Evolutionary conservation across 2,797 vertebrate genomes (phyloP).

Genomic region (Podarcis siculus): DNA sequence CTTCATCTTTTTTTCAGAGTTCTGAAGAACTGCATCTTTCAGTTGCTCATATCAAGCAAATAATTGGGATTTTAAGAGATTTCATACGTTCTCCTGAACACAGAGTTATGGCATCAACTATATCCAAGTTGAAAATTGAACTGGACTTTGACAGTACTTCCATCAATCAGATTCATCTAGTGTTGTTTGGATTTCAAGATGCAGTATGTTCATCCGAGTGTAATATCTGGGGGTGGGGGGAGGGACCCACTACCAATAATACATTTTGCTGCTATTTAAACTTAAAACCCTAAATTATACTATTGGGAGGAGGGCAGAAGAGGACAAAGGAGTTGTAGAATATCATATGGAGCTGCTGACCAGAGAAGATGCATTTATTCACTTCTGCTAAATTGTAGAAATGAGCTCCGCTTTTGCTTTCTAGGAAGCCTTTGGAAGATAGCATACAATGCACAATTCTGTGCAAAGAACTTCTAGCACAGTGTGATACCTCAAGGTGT

Average conservation of each 20-base stretch:
- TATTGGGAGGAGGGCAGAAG: neutral
- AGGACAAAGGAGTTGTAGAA: neutral
- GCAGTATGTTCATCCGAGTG: conserved; percentile 81
- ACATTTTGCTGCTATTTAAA: neutral
- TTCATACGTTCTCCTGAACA: conserved; percentile 93
- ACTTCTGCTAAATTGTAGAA: neutral
- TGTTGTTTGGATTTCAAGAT: conserved; percentile 95
- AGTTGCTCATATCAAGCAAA: conserved; percentile 91
- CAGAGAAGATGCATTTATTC: neutral
- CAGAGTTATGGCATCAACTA: conserved; percentile 92
- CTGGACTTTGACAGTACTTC: conserved; percentile 93
- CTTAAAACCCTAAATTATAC: neutral
- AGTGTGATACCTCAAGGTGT: neutral
- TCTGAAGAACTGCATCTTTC: conserved; percentile 91
- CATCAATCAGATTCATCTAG: conserved; percentile 94
- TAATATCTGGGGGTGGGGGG: neutral
- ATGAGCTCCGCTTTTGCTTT: neutral
- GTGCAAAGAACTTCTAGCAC: neutral
- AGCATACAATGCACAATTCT: neutral
- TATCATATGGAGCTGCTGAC: neutral
- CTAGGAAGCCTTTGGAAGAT: neutral
- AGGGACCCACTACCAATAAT: neutral
- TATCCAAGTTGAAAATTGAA: conserved; percentile 93
- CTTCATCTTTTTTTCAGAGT: conserved; percentile 77
- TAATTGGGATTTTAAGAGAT: conserved; percentile 93